Conservation (phyloP, 2,113 vertebrate genomes). For the Aldabrachelys gigantea region DNA sequence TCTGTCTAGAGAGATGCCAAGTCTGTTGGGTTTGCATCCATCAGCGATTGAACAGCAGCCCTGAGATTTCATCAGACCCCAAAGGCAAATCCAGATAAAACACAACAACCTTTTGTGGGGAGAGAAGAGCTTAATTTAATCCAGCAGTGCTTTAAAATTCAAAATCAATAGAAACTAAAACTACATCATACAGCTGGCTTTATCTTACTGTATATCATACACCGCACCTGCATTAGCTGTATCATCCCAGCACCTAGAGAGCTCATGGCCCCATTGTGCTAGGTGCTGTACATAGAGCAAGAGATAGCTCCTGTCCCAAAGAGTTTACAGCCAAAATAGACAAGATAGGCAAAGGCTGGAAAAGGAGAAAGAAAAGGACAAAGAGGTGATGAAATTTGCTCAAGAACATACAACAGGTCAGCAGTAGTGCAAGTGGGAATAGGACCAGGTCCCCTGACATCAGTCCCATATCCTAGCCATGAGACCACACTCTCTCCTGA, state of each 20-base stretch:
- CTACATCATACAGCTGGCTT: background rate
- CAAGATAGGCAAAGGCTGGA: background rate
- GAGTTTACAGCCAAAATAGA: background rate
- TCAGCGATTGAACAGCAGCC: background rate
- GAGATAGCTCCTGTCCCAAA: background rate
- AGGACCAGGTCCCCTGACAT: background rate
- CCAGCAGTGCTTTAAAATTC: background rate
- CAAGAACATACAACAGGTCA: background rate
- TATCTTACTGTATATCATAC: background rate
- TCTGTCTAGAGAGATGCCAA: accelerated
- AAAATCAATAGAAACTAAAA: background rate
- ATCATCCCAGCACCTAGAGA: background rate
- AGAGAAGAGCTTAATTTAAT: background rate
- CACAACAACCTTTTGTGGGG: background rate
- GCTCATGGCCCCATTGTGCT: background rate
- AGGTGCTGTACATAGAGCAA: background rate
- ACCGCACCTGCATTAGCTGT: background rate
- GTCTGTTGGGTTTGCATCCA: background rate
- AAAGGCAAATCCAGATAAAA: background rate
- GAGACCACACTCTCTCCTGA: background rate
- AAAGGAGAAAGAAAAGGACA: background rate
- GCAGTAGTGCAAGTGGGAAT: background rate
- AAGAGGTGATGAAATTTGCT: background rate
- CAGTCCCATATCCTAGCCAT: background rate
- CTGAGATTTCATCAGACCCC: background rate